These are phyloP conservation scores for Drosophila tripunctata DNA, from an alignment of 2,888 invertebrate species.

Conservation along the genomic window DNA sequence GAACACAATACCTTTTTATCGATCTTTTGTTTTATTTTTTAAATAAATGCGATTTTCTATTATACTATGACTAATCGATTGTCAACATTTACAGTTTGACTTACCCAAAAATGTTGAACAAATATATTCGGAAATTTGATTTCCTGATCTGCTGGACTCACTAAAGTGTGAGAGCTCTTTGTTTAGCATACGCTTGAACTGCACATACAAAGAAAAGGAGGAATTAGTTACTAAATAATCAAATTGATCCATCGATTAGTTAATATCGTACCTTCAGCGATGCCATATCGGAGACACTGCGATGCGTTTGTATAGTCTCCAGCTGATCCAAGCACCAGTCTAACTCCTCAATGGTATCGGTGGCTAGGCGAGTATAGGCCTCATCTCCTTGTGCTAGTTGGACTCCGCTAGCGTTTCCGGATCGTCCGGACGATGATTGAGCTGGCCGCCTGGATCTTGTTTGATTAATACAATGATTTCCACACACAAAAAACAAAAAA, in stretches of 20 bases:
- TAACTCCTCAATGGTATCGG: conserved; percentile 98
- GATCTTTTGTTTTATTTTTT: too few species aligned
- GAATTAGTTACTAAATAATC: background rate
- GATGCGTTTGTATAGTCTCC: conserved; percentile 99
- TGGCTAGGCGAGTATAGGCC: conserved; percentile 95
- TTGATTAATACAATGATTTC: conserved; percentile 81
- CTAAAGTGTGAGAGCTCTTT: conserved; percentile 99
- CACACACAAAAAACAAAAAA: conserved; percentile 47
- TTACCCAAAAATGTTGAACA: conserved; percentile 99
- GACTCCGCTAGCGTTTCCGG: conserved; percentile 83
- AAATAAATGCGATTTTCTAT: background rate
- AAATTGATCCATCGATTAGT: background rate
- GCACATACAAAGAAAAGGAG: conserved; percentile 81
- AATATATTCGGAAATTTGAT: conserved; percentile 99
- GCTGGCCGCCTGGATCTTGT: conserved; percentile 84
- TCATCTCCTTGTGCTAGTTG: conserved; percentile 88
- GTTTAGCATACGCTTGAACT: conserved; percentile 99
- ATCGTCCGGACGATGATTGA: conserved; percentile 82
- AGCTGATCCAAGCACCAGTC: conserved; percentile 99
- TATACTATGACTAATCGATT: background rate
- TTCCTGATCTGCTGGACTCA: conserved; percentile 99
- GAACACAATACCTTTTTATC: too few species aligned
- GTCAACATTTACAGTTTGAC: conserved; percentile 82
- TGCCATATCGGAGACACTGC: conserved; percentile 99
- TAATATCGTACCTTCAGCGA: conserved; percentile 94